Conservation (phyloP, 2,888 invertebrate species). For the Caenorhabditis uteleia region DNA sequence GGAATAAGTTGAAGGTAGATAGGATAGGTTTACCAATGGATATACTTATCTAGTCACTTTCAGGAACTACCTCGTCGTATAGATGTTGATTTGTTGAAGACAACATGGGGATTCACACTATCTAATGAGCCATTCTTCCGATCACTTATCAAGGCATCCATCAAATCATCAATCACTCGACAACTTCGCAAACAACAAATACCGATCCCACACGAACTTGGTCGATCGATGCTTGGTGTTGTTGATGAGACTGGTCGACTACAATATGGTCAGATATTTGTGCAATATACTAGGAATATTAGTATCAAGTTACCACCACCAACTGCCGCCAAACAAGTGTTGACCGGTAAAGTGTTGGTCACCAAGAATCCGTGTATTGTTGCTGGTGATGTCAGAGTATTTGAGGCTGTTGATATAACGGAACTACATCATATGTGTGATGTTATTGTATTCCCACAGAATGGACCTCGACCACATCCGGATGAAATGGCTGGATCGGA, state of each 20-base stretch:
- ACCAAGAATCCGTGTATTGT: slow-evolving; percentile 72
- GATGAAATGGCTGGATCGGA: slow-evolving; percentile 72
- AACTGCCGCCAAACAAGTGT: slow-evolving; percentile 33
- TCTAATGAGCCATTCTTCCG: slow-evolving; percentile 61
- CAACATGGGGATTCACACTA: slow-evolving; percentile 37
- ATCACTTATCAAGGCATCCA: slow-evolving; percentile 52
- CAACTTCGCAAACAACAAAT: slow-evolving; percentile 49
- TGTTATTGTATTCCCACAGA: slow-evolving; percentile 71
- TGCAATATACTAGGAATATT: slow-evolving; percentile 50
- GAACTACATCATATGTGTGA: slow-evolving; percentile 67
- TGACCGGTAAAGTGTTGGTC: slow-evolving; percentile 68
- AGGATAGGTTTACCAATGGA: no score
- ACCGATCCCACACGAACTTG: slow-evolving; percentile 41
- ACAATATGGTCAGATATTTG: slow-evolving; percentile 60
- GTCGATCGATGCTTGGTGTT: slow-evolving; percentile 64
- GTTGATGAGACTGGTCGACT: slow-evolving; percentile 62
- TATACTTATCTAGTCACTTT: no score
- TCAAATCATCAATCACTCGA: slow-evolving; percentile 33
- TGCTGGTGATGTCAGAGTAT: slow-evolving; percentile 71
- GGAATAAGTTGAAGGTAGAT: slow-evolving; percentile 45
- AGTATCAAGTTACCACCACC: slow-evolving; percentile 31
- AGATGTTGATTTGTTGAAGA: slow-evolving; percentile 33
- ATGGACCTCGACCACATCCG: slow-evolving; percentile 70
- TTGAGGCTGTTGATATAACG: slow-evolving; percentile 61
- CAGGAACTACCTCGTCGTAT: slow-evolving; percentile 45